Base-by-base conservation (phyloP, 92 coral and sea anemone species). In the Epizoanthus rinbou region DNA sequence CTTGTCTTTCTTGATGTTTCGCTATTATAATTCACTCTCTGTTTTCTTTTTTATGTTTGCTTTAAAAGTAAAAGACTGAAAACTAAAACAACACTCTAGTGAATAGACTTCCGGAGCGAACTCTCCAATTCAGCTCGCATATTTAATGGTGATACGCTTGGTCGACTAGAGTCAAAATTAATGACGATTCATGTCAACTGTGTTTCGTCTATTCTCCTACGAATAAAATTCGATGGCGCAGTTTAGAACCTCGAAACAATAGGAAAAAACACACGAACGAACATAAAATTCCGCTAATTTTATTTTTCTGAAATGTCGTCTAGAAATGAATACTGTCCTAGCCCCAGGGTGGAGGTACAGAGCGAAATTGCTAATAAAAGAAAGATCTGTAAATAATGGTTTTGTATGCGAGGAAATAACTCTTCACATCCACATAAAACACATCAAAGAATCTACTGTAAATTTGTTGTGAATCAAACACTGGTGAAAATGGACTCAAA, bases 31-130 rank as follows among this genome's bases (percentile, higher is more conserved):
- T 83, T 84, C 43, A 67, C 76, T 64, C 81, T 87, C 80, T 87
- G 93, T 87, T 87, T 83, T 89, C 89, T 86, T 84, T 75, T 65
- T 71, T 73, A 69, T 91, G 88, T 93, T 91, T 93, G 91, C 91
- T 82, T 84, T 92, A 72, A 84, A 87, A 82, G 91, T 85, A 35
- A 63, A 88, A 50, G 92, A 50, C 54, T 50, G 85, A 83, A 82
- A 89, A 83, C 93, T 83, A 83, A 93, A 81, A 89, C 75, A 92
- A 87, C 90, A 89, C 80, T 87, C 68, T 66, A 76, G 87, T 91
- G 92, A 88, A 93, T 86, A 72, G 83, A 88, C 85, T 93, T 93
- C 97, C 97, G 94, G 94, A 87, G 64, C 83, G 33, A 70, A 87
- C 82, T 56, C 90, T 65, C 72, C 73, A 60, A 57, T 58, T 85